These are phyloP conservation scores for Ricordea florida DNA, from an alignment of 92 coral and sea anemone genomes.

Conservation along the genomic window DNA sequence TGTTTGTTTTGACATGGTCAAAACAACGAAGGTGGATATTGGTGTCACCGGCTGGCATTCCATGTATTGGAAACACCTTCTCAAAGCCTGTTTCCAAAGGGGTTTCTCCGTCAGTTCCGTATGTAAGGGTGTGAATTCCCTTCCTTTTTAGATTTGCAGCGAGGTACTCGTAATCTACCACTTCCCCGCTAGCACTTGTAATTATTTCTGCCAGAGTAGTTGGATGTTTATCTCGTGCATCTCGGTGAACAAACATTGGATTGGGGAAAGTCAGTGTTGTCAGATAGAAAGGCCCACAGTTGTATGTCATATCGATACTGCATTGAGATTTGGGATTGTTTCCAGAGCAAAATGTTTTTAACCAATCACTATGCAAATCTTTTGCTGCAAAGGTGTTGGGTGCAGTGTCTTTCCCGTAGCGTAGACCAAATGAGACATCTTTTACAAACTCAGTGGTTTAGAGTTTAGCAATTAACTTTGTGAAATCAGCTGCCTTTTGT, in stretches of 20 bases:
- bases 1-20: conserved; percentile 42
- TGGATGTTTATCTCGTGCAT: conserved; percentile 40
- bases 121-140: conserved; percentile 36
- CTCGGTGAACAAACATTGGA: conserved; percentile 55
- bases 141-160: conserved; percentile 26
- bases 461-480: conserved; percentile 64
- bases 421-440: too few species aligned
- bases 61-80: conserved; percentile 15
- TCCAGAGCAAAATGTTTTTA: conserved; percentile 54
- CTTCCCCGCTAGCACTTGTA: conserved; percentile 49
- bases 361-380: conserved; percentile 47
- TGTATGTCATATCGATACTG: conserved; percentile 46
- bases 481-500: conserved; percentile 50
- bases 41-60: background rate
- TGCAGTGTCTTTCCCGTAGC: too few species aligned
- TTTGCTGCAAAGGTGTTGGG: conserved; percentile 62
- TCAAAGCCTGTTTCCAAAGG: conserved; percentile 45
- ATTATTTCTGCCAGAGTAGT: conserved; percentile 59
- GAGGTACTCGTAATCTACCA: conserved; percentile 59
- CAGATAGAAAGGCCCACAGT: conserved; percentile 47
- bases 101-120: conserved; percentile 47
- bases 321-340: conserved; percentile 36
- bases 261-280: conserved; percentile 58
- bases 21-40: conserved; percentile 71
- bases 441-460: too few species aligned